These are phyloP conservation scores for Drosophila mettleri DNA, from an alignment of 2,888 invertebrate genomes.

Conservation along the genomic window DNA sequence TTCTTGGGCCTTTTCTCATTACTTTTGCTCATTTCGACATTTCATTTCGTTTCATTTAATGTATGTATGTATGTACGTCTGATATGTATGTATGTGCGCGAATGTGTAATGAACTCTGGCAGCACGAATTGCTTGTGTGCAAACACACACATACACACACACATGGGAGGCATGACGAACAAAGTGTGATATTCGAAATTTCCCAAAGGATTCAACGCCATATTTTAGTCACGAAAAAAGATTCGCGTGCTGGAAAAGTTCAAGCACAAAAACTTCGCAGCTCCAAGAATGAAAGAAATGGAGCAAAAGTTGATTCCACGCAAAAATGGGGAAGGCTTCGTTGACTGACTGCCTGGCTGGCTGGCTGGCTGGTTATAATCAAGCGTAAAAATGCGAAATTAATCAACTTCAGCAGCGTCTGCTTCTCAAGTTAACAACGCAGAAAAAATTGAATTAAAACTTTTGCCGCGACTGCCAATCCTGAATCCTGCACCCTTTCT, in stretches of 20 bases:
- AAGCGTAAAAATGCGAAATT: constrained; percentile 80
- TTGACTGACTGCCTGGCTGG: not conserved
- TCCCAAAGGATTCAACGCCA: constrained; percentile 80
- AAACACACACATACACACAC: constrained; percentile 32
- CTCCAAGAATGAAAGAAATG: constrained; percentile 28
- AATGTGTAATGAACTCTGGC: constrained; percentile 76
- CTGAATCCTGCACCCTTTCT: constrained; percentile 55
- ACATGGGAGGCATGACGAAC: constrained; percentile 62
- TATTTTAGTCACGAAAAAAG: constrained; percentile 77
- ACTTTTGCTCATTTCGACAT: constrained; percentile 78
- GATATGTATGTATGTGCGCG: constrained; percentile 16
- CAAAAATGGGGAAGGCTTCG: not conserved
- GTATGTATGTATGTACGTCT: constrained; percentile 32
- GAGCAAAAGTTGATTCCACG: constrained; percentile 21
- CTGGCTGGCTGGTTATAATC: constrained; percentile 55
- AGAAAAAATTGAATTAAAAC: constrained; percentile 81
- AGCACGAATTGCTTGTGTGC: constrained; percentile 43
- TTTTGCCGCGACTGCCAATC: constrained; percentile 50
- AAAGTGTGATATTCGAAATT: constrained; percentile 80
- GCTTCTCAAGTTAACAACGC: constrained; percentile 77
- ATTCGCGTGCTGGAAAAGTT: constrained; percentile 65
- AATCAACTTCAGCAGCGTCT: constrained; percentile 69
- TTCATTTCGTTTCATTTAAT: constrained; percentile 58
- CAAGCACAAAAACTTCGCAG: constrained; percentile 41
- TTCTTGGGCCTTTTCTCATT: constrained; percentile 67